These are phyloP conservation scores for cattle (Bos taurus) DNA, from an alignment of 2,113 vertebrate species.

Conservation along the genomic window ARS-UCD2.0 NC_037332.1:4311001-4311500, in stretches of 20 bases:
- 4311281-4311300: neutral
- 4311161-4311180: neutral
- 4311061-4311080: neutral
- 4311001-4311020: neutral
- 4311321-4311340: neutral
- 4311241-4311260: neutral
- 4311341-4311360: neutral
- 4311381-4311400: neutral
- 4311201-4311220: neutral
- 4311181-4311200: neutral
- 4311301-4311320: fast-evolving
- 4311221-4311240: neutral
- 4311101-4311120: neutral
- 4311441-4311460: neutral
- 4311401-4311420: neutral
- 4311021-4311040: neutral
- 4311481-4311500: neutral
- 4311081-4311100: neutral
- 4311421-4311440: neutral
- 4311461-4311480: neutral
- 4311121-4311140: neutral
- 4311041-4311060: neutral
- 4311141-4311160: neutral
- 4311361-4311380: neutral
- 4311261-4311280: neutral